Percentiles rank a stretch among this genome's conserved stretches.
These are phyloP conservation scores for Telenomus remus DNA, from an alignment of 1,140 invertebrate genomes.

Conservation along the genomic window DNA sequence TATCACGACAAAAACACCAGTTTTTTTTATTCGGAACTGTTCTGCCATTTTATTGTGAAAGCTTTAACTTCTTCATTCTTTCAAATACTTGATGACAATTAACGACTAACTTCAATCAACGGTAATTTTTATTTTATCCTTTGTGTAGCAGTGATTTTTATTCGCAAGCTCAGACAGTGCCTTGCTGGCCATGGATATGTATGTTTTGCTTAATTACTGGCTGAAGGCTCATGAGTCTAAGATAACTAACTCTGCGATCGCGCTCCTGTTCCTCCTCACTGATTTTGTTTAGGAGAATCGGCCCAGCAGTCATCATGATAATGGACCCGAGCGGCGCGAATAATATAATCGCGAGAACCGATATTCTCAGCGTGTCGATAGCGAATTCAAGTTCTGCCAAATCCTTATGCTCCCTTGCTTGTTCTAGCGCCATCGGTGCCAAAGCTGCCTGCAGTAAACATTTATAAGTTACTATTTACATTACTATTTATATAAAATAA, in stretches of 20 bases:
- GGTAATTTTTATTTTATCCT: no score
- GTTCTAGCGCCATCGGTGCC: constrained; percentile 67
- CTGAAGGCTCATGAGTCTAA: constrained; percentile 61
- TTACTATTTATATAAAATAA: no score
- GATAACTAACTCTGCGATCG: constrained; percentile 62
- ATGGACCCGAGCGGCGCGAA: constrained; percentile 67
- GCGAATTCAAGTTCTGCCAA: constrained; percentile 59
- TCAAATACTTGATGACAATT: constrained; percentile 5
- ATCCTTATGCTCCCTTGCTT: constrained; percentile 49
- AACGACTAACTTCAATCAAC: no score
- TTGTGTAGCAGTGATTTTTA: no score
- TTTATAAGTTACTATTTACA: background rate
- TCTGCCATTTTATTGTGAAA: no score
- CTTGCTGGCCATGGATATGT: no score
- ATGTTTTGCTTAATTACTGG: constrained; percentile 47
- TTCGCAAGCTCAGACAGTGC: no score
- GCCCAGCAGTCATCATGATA: constrained; percentile 65
- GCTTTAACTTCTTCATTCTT: no score
- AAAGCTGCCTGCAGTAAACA: constrained; percentile 64
- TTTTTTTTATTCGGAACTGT: no score
- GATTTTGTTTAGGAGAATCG: constrained; percentile 62
- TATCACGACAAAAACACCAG: constrained; percentile 19
- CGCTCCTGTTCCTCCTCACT: constrained; percentile 58
- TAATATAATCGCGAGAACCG: constrained; percentile 66
- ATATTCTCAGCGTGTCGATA: constrained; percentile 64